Evolutionary conservation across 2,888 invertebrate species (phyloP), one percentile per base, ranked within the genome.

Genomic region (Smittia aterrima): DNA sequence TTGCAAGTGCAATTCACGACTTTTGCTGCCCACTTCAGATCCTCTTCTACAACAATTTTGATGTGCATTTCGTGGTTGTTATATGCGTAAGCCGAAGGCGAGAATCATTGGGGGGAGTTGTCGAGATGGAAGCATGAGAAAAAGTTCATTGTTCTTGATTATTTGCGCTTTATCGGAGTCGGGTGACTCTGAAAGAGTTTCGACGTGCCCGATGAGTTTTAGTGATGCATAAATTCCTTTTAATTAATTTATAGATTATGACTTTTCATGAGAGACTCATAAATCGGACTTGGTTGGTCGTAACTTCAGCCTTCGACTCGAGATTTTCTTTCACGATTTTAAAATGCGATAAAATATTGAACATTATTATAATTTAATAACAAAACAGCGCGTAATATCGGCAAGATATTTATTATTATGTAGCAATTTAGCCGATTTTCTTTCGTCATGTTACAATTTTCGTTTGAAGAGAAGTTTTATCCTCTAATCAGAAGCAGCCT

Each of bases 1-100:
- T 70, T 70, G 70, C 70, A 70, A 53, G 53, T 70, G 70, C 54
- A 70, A 70, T 54, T 53, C 70, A 70, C 70, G 70, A 70, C 41
- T 54, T 70, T 70, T 25, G 54, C 70, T 70, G 70, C 70, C 70
- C 70, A 70, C 58, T 58, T 38, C 9, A 4, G 9, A 7, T 38
- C 38, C 38, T 38, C 4, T 9, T 18, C 58, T 58, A n/a, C 58
- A 22, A 58, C 58, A 13, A 22, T 64, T 25, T 24, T 64, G 25
- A 27, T 27, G 27, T 64, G 4, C 64, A 27, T n/a, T 64, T 27
- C 27, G 64, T 64, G 64, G 16, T 58, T 24, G 58, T 18, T 6
- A 24, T 22, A 27, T 64, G 27, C n/a, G n/a, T 25, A 64, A 27
- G 27, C 64, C 64, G 2, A 9, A n/a, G 64, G 64, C 27, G 11